Conservation (phyloP, 2,113 vertebrate species). For the Bufo gargarizans region DNA sequence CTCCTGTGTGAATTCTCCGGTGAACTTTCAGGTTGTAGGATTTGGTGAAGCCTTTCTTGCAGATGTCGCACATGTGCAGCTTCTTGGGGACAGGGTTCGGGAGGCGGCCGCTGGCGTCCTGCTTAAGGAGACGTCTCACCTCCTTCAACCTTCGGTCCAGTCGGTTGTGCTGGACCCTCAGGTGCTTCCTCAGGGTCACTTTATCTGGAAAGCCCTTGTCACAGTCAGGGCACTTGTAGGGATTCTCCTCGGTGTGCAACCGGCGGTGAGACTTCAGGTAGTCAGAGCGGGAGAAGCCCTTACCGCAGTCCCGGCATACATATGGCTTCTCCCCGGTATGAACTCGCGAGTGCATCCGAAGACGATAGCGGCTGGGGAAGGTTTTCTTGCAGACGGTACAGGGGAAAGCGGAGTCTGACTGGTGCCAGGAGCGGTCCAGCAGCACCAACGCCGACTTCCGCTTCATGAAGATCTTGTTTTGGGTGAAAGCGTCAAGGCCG, state of each 20-base stretch:
- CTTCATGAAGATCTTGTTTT: neutral
- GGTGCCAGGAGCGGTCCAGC: neutral
- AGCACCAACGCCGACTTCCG: neutral
- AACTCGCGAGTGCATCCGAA: constrained; percentile 12
- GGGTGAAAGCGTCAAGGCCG: neutral
- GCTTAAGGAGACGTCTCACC: neutral
- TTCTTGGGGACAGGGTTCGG: accelerated
- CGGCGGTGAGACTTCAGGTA: constrained; percentile 39
- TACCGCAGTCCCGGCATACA: constrained; percentile 45
- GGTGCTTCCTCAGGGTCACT: constrained; percentile 24
- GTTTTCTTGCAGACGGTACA: constrained; percentile 40
- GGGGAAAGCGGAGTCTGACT: neutral
- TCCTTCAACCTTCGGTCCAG: neutral
- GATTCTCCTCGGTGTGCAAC: constrained; percentile 26
- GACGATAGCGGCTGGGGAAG: constrained; percentile 5
- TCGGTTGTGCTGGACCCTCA: neutral
- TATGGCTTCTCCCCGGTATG: constrained; percentile 31
- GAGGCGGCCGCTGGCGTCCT: neutral
- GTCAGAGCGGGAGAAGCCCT: constrained; percentile 34
- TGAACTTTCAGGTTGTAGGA: constrained; percentile 20
- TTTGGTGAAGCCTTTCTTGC: accelerated
- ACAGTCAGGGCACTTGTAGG: constrained; percentile 36
- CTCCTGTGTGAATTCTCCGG: constrained; percentile 17
- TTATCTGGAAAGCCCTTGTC: constrained; percentile 13
- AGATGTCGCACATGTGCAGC: neutral